Conservation (phyloP, 2,797 vertebrate genomes). For the Anguilla obscura region DNA sequence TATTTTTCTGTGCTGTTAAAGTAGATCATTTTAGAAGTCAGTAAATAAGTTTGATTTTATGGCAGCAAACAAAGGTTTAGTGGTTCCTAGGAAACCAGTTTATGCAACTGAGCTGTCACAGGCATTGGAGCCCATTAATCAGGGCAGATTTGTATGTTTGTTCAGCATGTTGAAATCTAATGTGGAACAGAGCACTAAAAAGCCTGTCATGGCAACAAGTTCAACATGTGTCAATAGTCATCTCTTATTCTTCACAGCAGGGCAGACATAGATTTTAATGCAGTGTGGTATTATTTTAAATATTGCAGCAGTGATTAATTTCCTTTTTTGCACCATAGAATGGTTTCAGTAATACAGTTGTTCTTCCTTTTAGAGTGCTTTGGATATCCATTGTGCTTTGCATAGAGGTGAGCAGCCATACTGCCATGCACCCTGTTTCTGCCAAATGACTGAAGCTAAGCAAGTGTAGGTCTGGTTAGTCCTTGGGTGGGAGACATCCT, state of each 20-base stretch:
- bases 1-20: neutral
- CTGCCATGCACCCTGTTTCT: neutral
- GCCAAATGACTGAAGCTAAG: neutral
- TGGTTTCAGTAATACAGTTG: neutral
- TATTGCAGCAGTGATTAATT: neutral
- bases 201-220: slow-evolving; percentile 46
- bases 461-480: neutral
- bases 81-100: slow-evolving; percentile 14
- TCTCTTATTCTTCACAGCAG: slow-evolving; percentile 44
- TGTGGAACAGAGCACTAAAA: slow-evolving; percentile 31
- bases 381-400: slow-evolving; percentile 16
- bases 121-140: slow-evolving; percentile 35
- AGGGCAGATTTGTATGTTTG: slow-evolving; percentile 39
- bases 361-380: neutral
- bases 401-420: neutral
- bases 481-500: neutral
- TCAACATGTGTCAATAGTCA: slow-evolving; percentile 42
- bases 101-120: slow-evolving; percentile 19
- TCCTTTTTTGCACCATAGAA: neutral
- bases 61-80: neutral
- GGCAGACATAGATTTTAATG: slow-evolving; percentile 36
- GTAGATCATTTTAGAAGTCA: neutral
- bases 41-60: slow-evolving; percentile 26
- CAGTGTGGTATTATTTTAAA: neutral
- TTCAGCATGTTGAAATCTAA: slow-evolving; percentile 41